phyloP scores from a whole-genome alignment of 92 coral and sea anemone species.

The Parazoanthus swiftii region DNA sequence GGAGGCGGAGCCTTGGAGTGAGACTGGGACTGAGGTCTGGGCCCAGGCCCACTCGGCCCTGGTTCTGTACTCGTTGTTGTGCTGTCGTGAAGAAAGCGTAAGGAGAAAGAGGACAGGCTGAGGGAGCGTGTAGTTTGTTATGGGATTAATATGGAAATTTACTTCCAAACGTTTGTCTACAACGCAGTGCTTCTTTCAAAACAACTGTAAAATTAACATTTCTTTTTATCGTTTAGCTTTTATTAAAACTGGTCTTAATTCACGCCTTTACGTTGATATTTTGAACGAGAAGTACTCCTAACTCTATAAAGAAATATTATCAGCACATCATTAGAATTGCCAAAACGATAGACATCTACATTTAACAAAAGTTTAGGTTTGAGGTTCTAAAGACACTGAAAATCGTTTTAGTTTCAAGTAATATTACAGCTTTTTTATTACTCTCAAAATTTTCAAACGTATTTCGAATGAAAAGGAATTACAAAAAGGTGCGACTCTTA shows the following conservation, averaged over 20 bases:
- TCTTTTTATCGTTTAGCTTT: not conserved
- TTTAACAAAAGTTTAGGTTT: not conserved
- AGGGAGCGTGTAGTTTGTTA: conserved; percentile 24
- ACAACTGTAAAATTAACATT: not conserved
- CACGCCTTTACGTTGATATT: not conserved
- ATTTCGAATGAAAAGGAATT: not conserved
- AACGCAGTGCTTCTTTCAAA: not conserved
- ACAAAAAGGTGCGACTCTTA: no score
- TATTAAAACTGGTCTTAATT: not conserved
- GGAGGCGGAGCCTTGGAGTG: conserved; percentile 71
- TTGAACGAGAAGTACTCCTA: not conserved
- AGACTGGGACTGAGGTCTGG: conserved; percentile 71
- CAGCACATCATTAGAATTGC: not conserved
- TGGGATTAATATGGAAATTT: not conserved
- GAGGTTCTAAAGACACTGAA: not conserved
- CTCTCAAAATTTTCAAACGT: not conserved
- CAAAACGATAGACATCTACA: not conserved
- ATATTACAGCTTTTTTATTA: no score
- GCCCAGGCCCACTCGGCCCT: conserved; percentile 74
- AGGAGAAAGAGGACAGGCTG: conserved; percentile 3
- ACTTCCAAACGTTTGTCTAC: not conserved
- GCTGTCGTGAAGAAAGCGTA: conserved; percentile 40
- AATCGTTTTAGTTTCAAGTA: not conserved
- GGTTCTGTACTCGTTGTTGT: conserved; percentile 65
- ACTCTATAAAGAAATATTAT: not conserved